Evolutionary conservation across 2,797 vertebrate species (phyloP).

Genomic region (Hemitrygon akajei): DNA sequence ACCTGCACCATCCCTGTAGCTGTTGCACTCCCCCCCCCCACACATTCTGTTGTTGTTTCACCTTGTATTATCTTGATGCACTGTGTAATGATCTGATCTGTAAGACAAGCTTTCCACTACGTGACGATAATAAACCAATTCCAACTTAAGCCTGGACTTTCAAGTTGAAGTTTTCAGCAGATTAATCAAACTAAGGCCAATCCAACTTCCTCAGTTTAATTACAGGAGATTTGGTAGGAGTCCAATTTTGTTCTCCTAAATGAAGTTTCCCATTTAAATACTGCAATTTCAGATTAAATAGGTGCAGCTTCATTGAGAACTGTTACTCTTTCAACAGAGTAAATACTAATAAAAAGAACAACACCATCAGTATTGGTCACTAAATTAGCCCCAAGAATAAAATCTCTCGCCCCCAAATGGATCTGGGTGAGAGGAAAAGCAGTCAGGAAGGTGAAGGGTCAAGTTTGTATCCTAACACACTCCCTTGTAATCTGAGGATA

Average conservation of each 20-base stretch:
- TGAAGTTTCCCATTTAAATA: background rate
- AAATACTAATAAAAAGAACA: background rate
- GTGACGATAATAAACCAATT: too few species aligned
- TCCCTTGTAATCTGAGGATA: background rate
- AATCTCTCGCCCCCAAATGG: background rate
- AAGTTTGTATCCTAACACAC: background rate
- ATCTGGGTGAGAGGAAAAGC: background rate
- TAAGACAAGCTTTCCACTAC: too few species aligned
- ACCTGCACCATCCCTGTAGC: too few species aligned
- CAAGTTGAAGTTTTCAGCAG: background rate
- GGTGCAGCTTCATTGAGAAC: background rate
- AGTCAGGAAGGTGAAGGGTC: background rate
- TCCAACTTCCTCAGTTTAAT: background rate
- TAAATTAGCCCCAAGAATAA: background rate
- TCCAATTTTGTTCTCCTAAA: background rate
- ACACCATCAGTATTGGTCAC: background rate
- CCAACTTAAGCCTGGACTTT: background rate
- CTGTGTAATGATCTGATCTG: too few species aligned
- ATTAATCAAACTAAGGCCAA: background rate
- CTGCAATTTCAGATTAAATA: background rate
- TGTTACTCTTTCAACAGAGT: background rate
- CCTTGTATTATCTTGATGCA: too few species aligned
- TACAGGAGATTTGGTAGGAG: background rate
- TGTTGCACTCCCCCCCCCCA: too few species aligned
- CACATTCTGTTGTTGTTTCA: too few species aligned